Conservation (phyloP, 1,140 invertebrate species). For the Leguminivora glycinivorella region DNA sequence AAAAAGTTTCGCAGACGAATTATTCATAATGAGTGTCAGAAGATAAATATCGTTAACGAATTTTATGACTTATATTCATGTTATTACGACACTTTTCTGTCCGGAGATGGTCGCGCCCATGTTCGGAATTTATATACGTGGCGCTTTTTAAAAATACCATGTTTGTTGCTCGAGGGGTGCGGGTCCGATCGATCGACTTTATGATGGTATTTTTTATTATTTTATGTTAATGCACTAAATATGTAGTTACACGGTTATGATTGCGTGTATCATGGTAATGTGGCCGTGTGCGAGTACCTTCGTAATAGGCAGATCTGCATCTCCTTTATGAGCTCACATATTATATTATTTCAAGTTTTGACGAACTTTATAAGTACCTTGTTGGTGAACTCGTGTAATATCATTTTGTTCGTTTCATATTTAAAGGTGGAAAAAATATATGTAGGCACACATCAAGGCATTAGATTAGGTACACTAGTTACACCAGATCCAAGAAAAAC, state of each 20-base stretch:
- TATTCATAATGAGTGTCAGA: conserved; percentile 61
- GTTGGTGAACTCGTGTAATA: not conserved
- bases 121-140: conserved; percentile 57
- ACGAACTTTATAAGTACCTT: not conserved
- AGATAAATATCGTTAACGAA: conserved; percentile 43
- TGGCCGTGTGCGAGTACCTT: conserved; percentile 6
- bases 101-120: conserved; percentile 46
- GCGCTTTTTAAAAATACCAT: conserved; percentile 53
- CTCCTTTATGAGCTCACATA: not conserved
- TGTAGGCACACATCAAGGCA: too few relatives aligned
- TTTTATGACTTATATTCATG: conserved; percentile 57
- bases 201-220: conserved; percentile 67
- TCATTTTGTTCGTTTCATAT: not conserved
- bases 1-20: conserved; percentile 61
- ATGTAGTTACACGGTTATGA: conserved; percentile 45
- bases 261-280: conserved; percentile 41
- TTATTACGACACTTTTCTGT: conserved; percentile 57
- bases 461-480: too few relatives aligned
- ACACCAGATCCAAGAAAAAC: too few relatives aligned
- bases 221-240: conserved; percentile 61
- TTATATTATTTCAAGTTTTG: not conserved
- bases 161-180: conserved; percentile 59
- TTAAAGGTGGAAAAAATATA: too few relatives aligned
- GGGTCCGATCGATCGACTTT: conserved; percentile 56
- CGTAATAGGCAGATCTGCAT: conserved; percentile 23